These are phyloP conservation scores for Podilymbus podiceps DNA, from an alignment of 2,113 vertebrate species.

Conservation along the genomic window DNA sequence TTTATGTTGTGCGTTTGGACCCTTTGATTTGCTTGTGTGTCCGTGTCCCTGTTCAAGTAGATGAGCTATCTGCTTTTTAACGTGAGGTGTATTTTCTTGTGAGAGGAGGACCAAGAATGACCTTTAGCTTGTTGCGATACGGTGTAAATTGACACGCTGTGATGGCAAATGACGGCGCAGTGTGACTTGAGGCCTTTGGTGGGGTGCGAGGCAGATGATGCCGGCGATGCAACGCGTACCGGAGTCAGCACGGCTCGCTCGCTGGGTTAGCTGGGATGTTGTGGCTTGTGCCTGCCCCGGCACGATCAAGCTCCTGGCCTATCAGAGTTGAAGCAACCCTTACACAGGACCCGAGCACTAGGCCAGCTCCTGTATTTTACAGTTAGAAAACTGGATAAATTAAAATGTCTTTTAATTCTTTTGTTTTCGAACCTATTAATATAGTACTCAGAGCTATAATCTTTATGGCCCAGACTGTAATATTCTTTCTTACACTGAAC, in stretches of 20 bases:
- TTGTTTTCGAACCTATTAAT: background rate
- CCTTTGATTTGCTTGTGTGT: background rate
- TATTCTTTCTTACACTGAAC: background rate
- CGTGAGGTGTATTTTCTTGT: background rate
- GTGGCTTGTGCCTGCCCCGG: background rate
- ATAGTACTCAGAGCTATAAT: background rate
- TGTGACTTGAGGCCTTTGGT: background rate
- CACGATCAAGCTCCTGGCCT: fast-evolving
- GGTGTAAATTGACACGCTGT: background rate
- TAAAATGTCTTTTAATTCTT: background rate
- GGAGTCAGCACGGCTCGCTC: background rate
- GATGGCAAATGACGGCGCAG: background rate
- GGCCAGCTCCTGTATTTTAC: background rate
- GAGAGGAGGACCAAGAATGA: background rate
- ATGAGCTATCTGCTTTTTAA: background rate
- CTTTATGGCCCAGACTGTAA: background rate
- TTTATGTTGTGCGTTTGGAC: background rate
- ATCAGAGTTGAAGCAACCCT: too few species aligned
- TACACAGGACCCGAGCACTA: fast-evolving
- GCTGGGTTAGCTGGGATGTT: background rate
- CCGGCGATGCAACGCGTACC: background rate
- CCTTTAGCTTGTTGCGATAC: background rate
- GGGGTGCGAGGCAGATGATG: background rate
- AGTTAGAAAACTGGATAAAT: background rate
- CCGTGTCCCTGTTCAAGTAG: fast-evolving